Evolutionary conservation across 2,113 vertebrate genomes (phyloP), one percentile per base, ranked within the genome.

Genomic region (Epinephelus lanceolatus): DNA sequence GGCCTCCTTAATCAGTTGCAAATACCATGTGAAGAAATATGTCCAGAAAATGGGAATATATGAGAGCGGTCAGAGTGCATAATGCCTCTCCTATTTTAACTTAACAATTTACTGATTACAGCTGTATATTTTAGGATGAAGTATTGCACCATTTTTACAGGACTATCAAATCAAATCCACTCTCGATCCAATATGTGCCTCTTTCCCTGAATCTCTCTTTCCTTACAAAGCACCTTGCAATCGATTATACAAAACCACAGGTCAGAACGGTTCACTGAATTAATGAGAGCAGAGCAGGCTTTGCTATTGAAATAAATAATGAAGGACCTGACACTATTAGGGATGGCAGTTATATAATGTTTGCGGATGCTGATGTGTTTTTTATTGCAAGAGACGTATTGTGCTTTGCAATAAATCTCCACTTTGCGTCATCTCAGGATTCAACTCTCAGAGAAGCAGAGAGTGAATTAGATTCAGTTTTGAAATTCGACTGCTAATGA

Each of bases 231-330:
- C 52, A 27, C 42, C 33, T 68, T 60, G 72, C 23, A 65, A 85
- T 86, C 40, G 71, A 83, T 86, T 68, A 42, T 37, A 77, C n/a
- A 78, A 79, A 82, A 84, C 60, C 21, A 23, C 82, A 68, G 83
- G 55, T 80, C 76, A 75, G 59, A 75, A 1, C 6, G 13, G 55
- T 63, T 86, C 77, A 63, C 57, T 12, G 55, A 65, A 77, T 82
- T 80, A 89, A 87, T 76, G 59, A 61, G 67, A 27, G 61, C 67
- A 47, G 21, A 71, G 21, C n/a, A 25, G 18, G 53, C 59, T 75
- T 83, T 70, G 14, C 6, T 3, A 42, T 71, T 65, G 49, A 62
- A 23, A 76, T 78, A 61, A 90, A 83, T 78, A 84, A 84, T 62
- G 30, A 61, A 74, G n/a, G 25, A 62, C 57, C 30, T 42, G 4